Base-by-base conservation (phyloP, 2,113 vertebrate species). In the Myotis davidii region DNA sequence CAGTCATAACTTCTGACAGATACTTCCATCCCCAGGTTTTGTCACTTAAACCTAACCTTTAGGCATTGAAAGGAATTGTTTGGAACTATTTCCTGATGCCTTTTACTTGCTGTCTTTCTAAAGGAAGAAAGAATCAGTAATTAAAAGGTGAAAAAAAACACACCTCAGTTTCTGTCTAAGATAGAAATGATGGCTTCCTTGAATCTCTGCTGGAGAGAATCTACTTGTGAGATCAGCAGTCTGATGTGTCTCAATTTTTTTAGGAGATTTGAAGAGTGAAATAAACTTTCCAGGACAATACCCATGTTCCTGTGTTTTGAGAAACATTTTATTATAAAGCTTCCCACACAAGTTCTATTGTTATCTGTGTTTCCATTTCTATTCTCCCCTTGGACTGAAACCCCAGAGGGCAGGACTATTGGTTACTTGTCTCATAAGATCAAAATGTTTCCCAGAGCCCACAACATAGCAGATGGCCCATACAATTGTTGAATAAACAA, bases 51-150 rank as follows among this genome's bases (percentile, higher is more conserved):
- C 5, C 34, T 20, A 59, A 18, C 8, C 9, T 61, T 20, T 59
- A 48, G 82, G 56, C 11, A 42, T 2, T 79, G 29, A 65, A 48
- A 81, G 39, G 32, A 83, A 95, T 70, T 83, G 27, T 59, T 88
- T 29, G 27, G 56, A 95, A 70, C 37, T 64, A 29, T 37, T 48
- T 54, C 29, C 56, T 67, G 34, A 67, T 94, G 67, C 5, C 10
- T 87, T 82, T 91, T 70, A 64, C 50, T 90, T 97, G 21, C 20
- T 92, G 13, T 91, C 93, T 94, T 56, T 59, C 54, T 50, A 88
- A 93, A 48, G 0, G 20, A 69, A 81, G 32, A 86, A 84, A 52
- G 16, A 77, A 65, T 3, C 13, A 90, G 56, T 81, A 81, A 48
- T 73, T 64, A 65, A 90, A 37, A 70, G 27, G 27, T 37, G 39